phyloP scores from a whole-genome alignment of 2,797 vertebrate genomes.

The Poecile montanus region DNA sequence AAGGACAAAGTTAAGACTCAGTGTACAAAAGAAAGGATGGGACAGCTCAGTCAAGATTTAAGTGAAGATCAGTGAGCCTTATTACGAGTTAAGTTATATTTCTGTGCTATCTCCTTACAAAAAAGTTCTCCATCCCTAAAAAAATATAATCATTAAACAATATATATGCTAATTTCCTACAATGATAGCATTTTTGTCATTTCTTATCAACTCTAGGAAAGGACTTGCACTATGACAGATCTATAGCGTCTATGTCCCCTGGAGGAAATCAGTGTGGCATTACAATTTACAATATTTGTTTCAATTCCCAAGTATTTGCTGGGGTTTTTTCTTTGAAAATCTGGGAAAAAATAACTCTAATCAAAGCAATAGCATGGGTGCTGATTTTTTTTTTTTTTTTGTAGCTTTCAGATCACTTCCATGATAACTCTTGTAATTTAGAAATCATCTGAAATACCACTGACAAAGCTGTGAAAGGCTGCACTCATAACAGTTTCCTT shows the following conservation, averaged over 20 bases:
- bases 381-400: not conserved
- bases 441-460: not conserved
- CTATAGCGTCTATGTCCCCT: not conserved
- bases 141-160: not conserved
- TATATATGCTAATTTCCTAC: not conserved
- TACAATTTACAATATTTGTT: not conserved
- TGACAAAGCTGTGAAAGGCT: not conserved
- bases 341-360: not conserved
- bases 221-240: not conserved
- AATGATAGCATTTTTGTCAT: not conserved
- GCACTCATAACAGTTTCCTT: not conserved
- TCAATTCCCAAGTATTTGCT: not conserved
- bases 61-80: not conserved
- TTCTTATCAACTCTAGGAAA: not conserved
- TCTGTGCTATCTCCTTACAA: not conserved
- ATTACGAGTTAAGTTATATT: not conserved
- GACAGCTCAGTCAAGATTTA: not conserved
- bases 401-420: not conserved
- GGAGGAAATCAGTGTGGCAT: not conserved
- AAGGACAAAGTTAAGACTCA: not conserved
- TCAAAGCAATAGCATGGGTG: not conserved
- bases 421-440: not conserved
- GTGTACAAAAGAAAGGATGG: not conserved
- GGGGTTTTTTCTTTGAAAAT: not conserved
- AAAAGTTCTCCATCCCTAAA: not conserved